These are phyloP conservation scores for Amphimedon queenslandica DNA, from an alignment of 37 sponge, comb jelly and placozoan genomes.

Conservation along the genomic window DNA sequence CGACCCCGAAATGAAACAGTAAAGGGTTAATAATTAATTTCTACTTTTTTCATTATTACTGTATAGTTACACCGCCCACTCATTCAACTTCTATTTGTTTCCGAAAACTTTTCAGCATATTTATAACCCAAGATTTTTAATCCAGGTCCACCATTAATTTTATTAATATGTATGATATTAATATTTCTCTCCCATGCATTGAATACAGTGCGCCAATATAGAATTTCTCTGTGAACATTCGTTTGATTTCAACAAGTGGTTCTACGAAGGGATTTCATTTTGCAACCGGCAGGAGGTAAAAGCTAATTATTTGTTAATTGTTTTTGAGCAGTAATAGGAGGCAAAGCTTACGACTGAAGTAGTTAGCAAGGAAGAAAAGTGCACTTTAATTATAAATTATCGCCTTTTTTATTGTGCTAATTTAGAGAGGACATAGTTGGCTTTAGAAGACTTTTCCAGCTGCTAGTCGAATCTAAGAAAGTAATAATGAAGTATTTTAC, in stretches of 20 bases:
- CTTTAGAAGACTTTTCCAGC: slow-evolving; percentile 49
- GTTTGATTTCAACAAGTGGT: slow-evolving; percentile 68
- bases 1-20: slow-evolving; percentile 13
- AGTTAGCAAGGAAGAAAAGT: not conserved
- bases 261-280: slow-evolving; percentile 64
- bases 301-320: not conserved
- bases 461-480: slow-evolving; percentile 43
- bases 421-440: slow-evolving; percentile 28
- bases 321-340: not conserved
- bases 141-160: slow-evolving; percentile 1
- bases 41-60: no score
- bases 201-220: slow-evolving; percentile 46
- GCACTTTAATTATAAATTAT: not conserved
- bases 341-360: slow-evolving; percentile 1
- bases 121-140: slow-evolving; percentile 5
- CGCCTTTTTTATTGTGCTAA: not conserved
- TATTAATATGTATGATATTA: no score
- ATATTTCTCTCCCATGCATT: no score
- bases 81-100: slow-evolving; percentile 60
- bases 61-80: slow-evolving; percentile 46
- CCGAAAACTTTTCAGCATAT: slow-evolving; percentile 25
- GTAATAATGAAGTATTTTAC: slow-evolving; percentile 1
- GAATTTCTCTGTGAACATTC: slow-evolving; percentile 55
- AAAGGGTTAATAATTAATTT: not conserved
- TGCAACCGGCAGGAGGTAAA: slow-evolving; percentile 38